These are phyloP conservation scores for Cavia aperea DNA, from an alignment of 2,113 vertebrate species.

Conservation along the genomic window DNA sequence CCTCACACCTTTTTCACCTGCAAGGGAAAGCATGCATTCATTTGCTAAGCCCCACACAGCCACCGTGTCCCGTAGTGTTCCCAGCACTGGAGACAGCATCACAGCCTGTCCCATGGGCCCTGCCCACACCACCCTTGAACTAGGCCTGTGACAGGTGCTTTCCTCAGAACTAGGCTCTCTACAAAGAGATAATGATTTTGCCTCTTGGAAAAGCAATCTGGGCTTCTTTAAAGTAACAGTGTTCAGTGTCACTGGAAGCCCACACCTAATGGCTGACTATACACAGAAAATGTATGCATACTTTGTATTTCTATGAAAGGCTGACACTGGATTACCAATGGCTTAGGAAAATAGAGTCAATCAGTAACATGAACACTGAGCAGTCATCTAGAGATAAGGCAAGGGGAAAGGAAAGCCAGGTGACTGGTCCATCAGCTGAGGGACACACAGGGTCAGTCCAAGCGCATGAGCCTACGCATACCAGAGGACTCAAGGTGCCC, in stretches of 20 bases:
- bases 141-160: background rate
- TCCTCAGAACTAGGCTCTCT: background rate
- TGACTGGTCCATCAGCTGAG: background rate
- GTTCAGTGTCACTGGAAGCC: background rate
- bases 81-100: background rate
- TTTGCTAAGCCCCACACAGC: background rate
- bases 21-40: conserved; percentile 51
- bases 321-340: background rate
- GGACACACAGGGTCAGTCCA: background rate
- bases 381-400: background rate
- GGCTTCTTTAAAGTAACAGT: background rate
- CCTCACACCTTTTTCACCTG: conserved; percentile 94
- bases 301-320: background rate
- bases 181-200: background rate
- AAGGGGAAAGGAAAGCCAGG: background rate
- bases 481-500: background rate
- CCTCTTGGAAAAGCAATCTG: background rate
- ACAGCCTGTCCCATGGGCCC: background rate
- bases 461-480: background rate
- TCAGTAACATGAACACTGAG: background rate
- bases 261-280: background rate
- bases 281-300: background rate
- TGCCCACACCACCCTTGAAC: background rate
- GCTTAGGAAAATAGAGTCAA: background rate
- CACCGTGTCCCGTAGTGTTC: background rate